phyloP scores from a whole-genome alignment of 2,888 invertebrate genomes.

The Bugulina stolonifera region DNA sequence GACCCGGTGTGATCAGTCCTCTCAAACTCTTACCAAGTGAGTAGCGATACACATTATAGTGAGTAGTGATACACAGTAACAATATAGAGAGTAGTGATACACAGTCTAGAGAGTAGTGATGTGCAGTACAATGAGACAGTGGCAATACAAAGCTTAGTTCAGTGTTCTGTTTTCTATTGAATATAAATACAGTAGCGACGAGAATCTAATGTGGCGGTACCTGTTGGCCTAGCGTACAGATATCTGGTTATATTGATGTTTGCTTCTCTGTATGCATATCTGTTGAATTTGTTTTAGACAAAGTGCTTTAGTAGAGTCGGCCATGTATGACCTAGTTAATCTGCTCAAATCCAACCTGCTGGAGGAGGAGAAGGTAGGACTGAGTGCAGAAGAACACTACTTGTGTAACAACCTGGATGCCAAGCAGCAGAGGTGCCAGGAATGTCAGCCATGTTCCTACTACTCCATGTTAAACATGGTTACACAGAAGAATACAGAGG shows the following conservation, averaged over 20 bases:
- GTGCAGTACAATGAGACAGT: too few relatives aligned
- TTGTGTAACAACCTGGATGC: constrained; percentile 41
- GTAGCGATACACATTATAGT: too few relatives aligned
- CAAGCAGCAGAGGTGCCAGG: constrained; percentile 49
- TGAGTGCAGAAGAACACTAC: constrained; percentile 42
- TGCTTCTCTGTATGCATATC: too few relatives aligned
- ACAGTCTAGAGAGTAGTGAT: too few relatives aligned
- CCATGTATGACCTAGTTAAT: constrained; percentile 51
- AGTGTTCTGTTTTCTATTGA: too few relatives aligned
- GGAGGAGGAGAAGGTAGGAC: constrained; percentile 57
- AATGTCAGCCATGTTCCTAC: constrained; percentile 50
- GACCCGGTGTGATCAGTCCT: constrained; percentile 56
- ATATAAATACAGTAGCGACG: too few relatives aligned
- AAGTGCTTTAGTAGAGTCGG: constrained; percentile 50
- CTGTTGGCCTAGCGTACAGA: too few relatives aligned
- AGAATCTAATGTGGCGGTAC: too few relatives aligned
- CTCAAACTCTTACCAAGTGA: constrained; percentile 54
- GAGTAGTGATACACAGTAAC: too few relatives aligned
- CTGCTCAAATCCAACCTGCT: constrained; percentile 45
- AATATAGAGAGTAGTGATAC: too few relatives aligned
- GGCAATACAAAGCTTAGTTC: too few relatives aligned
- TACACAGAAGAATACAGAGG: constrained; percentile 84
- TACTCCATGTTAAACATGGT: constrained; percentile 58
- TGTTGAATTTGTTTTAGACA: constrained; percentile 44
- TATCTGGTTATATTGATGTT: too few relatives aligned